A percentile compares a stretch with the other conserved stretches of the same genome.
phyloP scores from a whole-genome alignment of 2,113 vertebrate species.

The Psilopsiagon aymara region DNA sequence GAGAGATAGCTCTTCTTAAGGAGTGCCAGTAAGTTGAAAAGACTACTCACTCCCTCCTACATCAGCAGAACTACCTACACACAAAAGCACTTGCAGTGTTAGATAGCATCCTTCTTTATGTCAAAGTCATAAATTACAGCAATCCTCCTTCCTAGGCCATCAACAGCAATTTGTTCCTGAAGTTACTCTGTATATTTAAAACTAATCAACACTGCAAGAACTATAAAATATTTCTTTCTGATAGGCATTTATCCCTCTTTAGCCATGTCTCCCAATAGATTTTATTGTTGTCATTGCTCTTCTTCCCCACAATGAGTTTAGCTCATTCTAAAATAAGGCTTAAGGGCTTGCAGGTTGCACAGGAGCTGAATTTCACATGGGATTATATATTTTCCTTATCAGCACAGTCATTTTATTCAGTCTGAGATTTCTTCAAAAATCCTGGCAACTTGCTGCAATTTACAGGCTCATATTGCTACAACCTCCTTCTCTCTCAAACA shows the following conservation, averaged over 20 bases:
- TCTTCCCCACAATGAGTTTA: neutral
- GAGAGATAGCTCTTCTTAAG: neutral
- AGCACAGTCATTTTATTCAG: slow-evolving; percentile 25
- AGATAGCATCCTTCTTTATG: neutral
- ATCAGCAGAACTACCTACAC: neutral
- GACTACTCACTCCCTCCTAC: neutral
- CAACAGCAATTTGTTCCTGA: neutral
- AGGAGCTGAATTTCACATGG: slow-evolving; percentile 5
- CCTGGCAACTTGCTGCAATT: slow-evolving; percentile 3
- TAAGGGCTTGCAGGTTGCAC: neutral
- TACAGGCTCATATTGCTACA: neutral
- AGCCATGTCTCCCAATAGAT: neutral
- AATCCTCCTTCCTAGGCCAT: neutral
- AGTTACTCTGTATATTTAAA: neutral
- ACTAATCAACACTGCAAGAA: neutral
- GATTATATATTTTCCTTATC: neutral
- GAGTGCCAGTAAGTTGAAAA: neutral
- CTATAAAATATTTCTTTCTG: neutral
- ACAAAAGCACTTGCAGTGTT: neutral
- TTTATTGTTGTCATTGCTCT: slow-evolving; percentile 17
- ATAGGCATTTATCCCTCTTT: neutral
- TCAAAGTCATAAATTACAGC: slow-evolving; percentile 3
- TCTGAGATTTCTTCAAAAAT: slow-evolving; percentile 6
- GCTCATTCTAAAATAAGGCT: neutral
- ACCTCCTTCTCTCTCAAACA: neutral